Evolutionary conservation across 2,113 vertebrate genomes (phyloP), one percentile per base, ranked within the genome.

Genomic region (Chitala chitala): DNA sequence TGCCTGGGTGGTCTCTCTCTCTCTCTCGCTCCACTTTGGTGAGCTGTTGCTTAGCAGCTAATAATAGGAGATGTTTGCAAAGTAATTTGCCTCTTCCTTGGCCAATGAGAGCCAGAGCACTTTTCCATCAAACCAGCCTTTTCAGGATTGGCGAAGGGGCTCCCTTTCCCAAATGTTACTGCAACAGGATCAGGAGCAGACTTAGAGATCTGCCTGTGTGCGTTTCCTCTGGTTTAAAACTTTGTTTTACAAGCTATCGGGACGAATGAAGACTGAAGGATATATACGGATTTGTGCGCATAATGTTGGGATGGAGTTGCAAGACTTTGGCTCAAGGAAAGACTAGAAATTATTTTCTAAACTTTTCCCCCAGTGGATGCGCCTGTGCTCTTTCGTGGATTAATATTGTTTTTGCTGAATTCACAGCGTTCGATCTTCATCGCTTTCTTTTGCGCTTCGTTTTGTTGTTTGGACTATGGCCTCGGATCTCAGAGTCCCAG

Each of bases 31-130:
- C 90, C 90, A 90, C 93, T 90, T 91, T 90, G 91, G 89, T 85
- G 91, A 91, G 92, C 92, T 91, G 93, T 93, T 93, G 93, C 92
- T 92, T 93, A 93, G 93, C 92, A 94, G 92, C 92, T 93, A 93
- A 93, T 93, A 93, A 93, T 91, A 92, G 91, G 91, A 87, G 91
- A 91, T 92, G 92, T 93, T 93, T 92, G 92, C 90, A 89, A 88
- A 92, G 93, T 94, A 92, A 94, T 93, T 94, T 94, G 92, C 93
- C 90, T 92, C 92, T 92, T 92, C 92, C 91, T 89, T 82, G 90
- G 91, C 93, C 93, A 94, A 94, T 93, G 91, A 90, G 91, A 93
- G 89, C 81, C 89, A 84, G 85, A 86, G 92, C 91, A 87, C 90
- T 89, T 89, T 89, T 91, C 91, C 92, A 92, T 91, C 90, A 87